Evolutionary conservation across 92 coral and sea anemone species (phyloP).

Genomic region (Virgularia gustaviana): DNA sequence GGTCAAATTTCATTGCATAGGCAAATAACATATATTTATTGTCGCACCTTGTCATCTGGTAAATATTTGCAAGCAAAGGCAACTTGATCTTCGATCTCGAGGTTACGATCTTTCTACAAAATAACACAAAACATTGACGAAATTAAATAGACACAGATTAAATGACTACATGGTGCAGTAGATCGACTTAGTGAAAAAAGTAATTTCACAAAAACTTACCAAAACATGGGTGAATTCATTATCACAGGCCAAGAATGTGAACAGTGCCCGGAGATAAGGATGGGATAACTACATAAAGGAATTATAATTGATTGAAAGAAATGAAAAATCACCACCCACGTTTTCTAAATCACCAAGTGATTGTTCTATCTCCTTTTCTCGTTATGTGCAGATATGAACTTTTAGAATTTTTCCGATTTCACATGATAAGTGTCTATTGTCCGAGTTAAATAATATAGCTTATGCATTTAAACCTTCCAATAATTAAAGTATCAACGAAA

Average conservation of each 20-base stretch:
- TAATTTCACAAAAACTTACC: slow-evolving; percentile 68
- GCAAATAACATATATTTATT: background rate
- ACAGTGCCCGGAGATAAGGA: slow-evolving; percentile 88
- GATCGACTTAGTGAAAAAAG: background rate
- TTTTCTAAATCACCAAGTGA: background rate
- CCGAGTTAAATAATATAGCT: too few species aligned
- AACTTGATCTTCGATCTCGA: slow-evolving; percentile 90
- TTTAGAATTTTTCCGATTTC: background rate
- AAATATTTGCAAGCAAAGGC: slow-evolving; percentile 98
- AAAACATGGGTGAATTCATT: slow-evolving; percentile 66
- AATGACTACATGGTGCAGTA: background rate
- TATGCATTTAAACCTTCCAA: too few species aligned
- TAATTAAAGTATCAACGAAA: too few species aligned
- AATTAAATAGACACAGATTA: background rate
- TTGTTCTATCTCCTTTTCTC: background rate
- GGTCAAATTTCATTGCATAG: too few species aligned
- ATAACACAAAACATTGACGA: background rate
- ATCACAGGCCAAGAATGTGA: slow-evolving; percentile 80
- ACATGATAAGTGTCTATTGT: background rate
- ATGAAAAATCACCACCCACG: background rate
- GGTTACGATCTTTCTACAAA: slow-evolving; percentile 67
- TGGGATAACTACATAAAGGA: slow-evolving; percentile 60
- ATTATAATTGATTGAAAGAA: background rate
- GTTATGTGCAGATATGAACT: background rate
- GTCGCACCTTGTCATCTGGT: slow-evolving; percentile 77